These are phyloP conservation scores for Lysiphlebus fabarum DNA, from an alignment of 1,140 invertebrate genomes.

Conservation along the genomic window DNA sequence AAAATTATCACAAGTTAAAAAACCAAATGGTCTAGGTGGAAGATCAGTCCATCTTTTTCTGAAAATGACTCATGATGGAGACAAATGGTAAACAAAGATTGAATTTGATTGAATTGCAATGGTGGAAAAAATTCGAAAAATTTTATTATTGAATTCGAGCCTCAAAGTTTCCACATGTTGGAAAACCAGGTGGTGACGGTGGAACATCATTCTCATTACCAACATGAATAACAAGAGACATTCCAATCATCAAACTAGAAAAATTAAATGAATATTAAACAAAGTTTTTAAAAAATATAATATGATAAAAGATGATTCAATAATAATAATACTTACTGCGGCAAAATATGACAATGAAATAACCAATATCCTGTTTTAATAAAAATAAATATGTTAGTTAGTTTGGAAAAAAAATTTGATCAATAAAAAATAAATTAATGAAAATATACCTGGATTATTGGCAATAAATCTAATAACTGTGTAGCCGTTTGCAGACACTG, in stretches of 20 bases:
- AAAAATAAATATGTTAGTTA: background rate
- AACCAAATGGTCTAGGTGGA: constrained; percentile 46
- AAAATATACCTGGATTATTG: constrained; percentile 4
- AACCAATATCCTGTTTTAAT: constrained; percentile 11
- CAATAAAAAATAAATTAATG: no score
- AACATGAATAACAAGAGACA: constrained; percentile 1
- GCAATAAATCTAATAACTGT: constrained; percentile 8
- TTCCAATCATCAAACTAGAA: background rate
- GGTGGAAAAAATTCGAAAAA: constrained; percentile 7
- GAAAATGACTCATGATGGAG: no score
- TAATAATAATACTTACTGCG: background rate
- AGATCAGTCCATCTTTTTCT: constrained; percentile 45
- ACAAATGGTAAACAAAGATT: no score
- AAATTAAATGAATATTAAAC: no score
- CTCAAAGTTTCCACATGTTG: constrained; percentile 5
- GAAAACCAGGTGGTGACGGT: constrained; percentile 1
- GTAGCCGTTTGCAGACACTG: background rate
- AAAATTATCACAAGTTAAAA: constrained; percentile 49
- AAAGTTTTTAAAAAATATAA: no score
- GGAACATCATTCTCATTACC: background rate
- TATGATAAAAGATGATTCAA: no score
- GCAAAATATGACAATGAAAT: background rate
- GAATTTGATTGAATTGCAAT: no score
- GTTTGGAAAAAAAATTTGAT: background rate
- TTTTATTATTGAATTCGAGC: background rate